Evolutionary conservation across 35 echinoderm and acorn worm species (phyloP).

Genomic region (Lytechinus variegatus): DNA sequence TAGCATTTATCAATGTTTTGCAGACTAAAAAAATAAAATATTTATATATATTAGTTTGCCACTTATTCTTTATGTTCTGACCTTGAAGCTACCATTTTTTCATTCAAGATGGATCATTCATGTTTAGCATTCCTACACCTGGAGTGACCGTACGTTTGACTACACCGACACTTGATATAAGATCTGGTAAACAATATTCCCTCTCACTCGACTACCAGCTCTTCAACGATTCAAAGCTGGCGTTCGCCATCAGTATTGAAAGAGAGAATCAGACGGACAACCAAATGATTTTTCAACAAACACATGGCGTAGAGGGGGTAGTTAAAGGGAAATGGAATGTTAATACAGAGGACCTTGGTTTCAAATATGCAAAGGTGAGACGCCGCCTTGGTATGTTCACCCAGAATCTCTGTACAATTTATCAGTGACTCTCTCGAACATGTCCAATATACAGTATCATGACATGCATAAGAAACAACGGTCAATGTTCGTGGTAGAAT

Average conservation of each 20-base stretch:
- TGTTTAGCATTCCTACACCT: neutral
- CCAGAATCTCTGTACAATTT: too few species aligned
- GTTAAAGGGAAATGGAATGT: neutral
- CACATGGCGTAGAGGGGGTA: neutral
- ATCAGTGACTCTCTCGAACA: too few species aligned
- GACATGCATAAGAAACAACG: too few species aligned
- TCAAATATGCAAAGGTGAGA: neutral
- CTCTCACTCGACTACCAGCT: neutral
- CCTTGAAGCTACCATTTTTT: neutral
- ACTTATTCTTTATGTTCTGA: neutral
- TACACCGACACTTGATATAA: neutral
- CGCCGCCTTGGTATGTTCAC: too few species aligned
- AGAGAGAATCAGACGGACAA: neutral
- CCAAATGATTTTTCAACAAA: neutral
- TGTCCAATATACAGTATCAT: too few species aligned
- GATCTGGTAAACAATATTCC: neutral
- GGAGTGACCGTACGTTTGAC: neutral
- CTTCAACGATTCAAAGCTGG: neutral
- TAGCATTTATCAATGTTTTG: too few species aligned
- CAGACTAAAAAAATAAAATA: too few species aligned
- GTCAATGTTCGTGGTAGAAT: too few species aligned
- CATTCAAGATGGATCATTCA: neutral
- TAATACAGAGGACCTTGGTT: neutral
- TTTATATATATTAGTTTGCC: neutral
- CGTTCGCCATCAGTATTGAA: neutral